Conservation (phyloP, 2,113 vertebrate species). For the Callipepla squamata region DNA sequence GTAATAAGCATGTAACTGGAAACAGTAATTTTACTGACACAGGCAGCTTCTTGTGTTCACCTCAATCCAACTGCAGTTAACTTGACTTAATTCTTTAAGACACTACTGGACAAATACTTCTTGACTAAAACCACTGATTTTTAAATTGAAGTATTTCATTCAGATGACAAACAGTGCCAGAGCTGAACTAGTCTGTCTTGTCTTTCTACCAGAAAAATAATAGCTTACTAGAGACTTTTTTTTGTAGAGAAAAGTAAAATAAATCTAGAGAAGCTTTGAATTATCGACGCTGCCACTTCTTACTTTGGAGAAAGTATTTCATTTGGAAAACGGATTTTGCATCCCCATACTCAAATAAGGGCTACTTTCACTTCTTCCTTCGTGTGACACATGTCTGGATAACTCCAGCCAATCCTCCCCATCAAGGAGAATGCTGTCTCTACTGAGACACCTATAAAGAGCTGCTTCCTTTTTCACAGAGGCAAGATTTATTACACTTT, state of each 20-base stretch:
- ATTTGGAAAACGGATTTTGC: not conserved
- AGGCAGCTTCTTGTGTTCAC: not conserved
- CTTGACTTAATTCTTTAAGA: not conserved
- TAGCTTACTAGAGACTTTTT: not conserved
- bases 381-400: accelerated
- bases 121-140: not conserved
- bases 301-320: not conserved
- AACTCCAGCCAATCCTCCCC: not conserved
- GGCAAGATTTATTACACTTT: not conserved
- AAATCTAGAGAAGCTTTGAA: not conserved
- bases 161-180: not conserved
- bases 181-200: not conserved
- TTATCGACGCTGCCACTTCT: not conserved
- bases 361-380: not conserved
- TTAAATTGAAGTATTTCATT: not conserved
- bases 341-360: not conserved
- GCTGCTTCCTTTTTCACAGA: not conserved
- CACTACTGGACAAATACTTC: not conserved
- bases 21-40: not conserved
- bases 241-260: not conserved
- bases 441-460: not conserved
- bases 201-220: not conserved
- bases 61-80: not conserved
- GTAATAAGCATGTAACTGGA: not conserved
- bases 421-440: not conserved